Evolutionary conservation across 2,113 vertebrate species (phyloP).

Genomic region (Nettapus auritus): DNA sequence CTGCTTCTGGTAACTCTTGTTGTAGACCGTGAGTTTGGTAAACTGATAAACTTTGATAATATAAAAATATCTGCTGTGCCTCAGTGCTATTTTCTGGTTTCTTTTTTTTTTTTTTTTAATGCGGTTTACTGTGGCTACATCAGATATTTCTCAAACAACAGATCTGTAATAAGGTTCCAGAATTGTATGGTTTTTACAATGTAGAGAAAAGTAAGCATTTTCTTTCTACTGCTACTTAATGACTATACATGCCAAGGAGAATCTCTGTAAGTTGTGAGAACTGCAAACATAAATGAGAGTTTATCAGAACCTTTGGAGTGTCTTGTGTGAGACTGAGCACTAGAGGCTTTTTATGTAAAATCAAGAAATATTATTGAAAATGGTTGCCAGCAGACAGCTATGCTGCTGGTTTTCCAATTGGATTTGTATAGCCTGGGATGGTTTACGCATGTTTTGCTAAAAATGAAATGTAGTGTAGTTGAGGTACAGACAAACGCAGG

Average conservation of each 20-base stretch:
- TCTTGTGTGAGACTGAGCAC: neutral
- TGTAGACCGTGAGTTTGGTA: neutral
- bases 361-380: neutral
- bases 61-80: neutral
- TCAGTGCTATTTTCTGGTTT: neutral
- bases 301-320: neutral
- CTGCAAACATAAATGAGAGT: neutral
- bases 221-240: neutral
- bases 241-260: neutral
- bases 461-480: neutral
- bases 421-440: neutral
- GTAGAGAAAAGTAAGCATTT: neutral
- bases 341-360: neutral
- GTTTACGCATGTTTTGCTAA: neutral
- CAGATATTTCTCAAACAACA: neutral
- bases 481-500: neutral
- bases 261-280: neutral
- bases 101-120: neutral
- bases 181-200: accelerated
- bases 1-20: neutral
- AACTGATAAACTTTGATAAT: neutral
- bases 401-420: neutral
- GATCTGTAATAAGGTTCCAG: neutral
- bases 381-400: neutral
- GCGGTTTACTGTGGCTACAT: neutral